Conservation (phyloP, 2,888 invertebrate species). For the Nephrotoma appendiculata region DNA sequence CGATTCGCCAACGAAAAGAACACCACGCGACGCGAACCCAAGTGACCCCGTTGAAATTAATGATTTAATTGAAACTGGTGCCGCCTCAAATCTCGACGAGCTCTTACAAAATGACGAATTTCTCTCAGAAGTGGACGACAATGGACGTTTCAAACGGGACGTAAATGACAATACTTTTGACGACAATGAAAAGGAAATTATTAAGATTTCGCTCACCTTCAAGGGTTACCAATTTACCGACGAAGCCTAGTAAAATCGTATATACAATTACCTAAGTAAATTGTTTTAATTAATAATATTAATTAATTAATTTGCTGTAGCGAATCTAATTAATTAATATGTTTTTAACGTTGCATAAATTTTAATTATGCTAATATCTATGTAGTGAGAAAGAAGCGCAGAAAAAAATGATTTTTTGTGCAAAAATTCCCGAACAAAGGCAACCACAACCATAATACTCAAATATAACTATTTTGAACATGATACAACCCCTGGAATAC, state of each 20-base stretch:
- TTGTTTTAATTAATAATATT: neutral
- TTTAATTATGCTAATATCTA: neutral
- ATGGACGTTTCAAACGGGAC: conserved; percentile 12
- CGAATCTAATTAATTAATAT: neutral
- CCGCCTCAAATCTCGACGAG: neutral
- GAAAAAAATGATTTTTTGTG: neutral
- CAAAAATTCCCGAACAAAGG: neutral
- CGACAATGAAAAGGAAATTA: conserved; percentile 11
- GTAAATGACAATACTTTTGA: neutral
- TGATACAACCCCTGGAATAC: neutral
- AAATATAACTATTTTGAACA: neutral
- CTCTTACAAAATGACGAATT: conserved; percentile 1
- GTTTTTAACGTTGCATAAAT: conserved; percentile 1
- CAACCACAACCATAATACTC: neutral
- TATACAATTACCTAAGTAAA: neutral
- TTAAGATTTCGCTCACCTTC: conserved; percentile 14
- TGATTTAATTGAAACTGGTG: conserved; percentile 4
- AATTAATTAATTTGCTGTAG: neutral
- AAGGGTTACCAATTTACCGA: conserved; percentile 13
- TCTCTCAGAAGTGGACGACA: conserved; percentile 15
- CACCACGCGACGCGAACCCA: neutral
- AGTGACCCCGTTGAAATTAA: conserved; percentile 6
- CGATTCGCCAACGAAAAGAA: neutral
- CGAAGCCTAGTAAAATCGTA: neutral
- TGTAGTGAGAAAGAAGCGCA: neutral